Evolutionary conservation across 1,140 invertebrate species (phyloP).

Genomic region (Bombus sibiricus): DNA sequence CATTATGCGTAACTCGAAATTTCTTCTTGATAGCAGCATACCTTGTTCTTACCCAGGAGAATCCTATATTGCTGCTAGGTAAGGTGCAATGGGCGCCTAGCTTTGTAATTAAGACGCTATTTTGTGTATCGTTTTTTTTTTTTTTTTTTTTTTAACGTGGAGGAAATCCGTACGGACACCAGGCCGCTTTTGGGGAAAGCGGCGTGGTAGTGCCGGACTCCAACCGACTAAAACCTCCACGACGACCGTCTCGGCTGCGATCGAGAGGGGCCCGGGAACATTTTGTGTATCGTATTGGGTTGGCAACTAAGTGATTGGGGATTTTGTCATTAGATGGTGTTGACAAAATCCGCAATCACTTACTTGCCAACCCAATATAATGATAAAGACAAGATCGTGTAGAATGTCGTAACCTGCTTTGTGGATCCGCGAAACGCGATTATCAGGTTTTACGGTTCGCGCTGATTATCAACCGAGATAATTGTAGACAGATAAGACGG

Average conservation of each 20-base stretch:
- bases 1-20: too few species aligned
- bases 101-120: neutral
- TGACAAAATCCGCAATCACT: too few species aligned
- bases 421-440: neutral
- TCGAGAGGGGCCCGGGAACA: too few species aligned
- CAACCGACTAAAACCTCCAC: too few species aligned
- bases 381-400: neutral
- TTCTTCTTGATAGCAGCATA: neutral
- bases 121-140: neutral
- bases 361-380: too few species aligned
- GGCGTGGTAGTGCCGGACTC: too few species aligned
- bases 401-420: neutral
- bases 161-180: too few species aligned
- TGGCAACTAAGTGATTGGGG: too few species aligned
- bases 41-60: neutral
- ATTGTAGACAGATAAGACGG: neutral
- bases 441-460: neutral
- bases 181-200: too few species aligned
- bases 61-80: neutral
- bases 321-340: too few species aligned
- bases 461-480: constrained; percentile 32
- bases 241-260: too few species aligned
- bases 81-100: neutral
- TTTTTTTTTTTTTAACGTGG: too few species aligned
- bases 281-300: neutral